Percentiles rank a stretch among this genome's conserved stretches.
phyloP scores from a whole-genome alignment of 2,113 vertebrate genomes.

The Mobula hypostoma region DNA sequence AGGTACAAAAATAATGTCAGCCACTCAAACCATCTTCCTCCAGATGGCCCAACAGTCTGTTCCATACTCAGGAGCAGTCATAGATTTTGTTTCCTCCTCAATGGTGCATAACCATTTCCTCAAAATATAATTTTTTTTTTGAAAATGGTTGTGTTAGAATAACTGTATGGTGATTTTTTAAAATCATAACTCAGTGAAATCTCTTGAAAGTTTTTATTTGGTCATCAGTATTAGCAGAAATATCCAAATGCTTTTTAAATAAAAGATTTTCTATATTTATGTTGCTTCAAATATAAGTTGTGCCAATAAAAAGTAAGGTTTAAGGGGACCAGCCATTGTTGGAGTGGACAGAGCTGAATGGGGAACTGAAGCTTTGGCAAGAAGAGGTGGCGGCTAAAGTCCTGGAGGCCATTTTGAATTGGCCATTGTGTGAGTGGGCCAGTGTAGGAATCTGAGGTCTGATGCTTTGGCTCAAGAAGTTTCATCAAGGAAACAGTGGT shows the following conservation, averaged over 20 bases:
- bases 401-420: too few relatives aligned
- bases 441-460: too few relatives aligned
- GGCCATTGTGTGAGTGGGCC: too few relatives aligned
- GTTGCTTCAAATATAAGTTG: background rate
- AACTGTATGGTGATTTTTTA: background rate
- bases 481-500: too few relatives aligned
- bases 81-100: background rate
- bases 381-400: too few relatives aligned
- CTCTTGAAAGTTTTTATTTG: conserved; percentile 1
- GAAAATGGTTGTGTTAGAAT: background rate
- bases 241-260: background rate
- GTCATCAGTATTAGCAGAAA: background rate
- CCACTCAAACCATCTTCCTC: background rate
- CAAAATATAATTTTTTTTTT: background rate
- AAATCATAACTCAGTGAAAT: background rate
- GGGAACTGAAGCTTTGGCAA: too few relatives aligned
- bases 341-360: too few relatives aligned
- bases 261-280: background rate
- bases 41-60: background rate
- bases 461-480: too few relatives aligned
- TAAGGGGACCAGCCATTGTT: too few relatives aligned
- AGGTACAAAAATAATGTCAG: background rate
- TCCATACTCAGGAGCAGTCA: background rate
- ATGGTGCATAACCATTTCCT: background rate
- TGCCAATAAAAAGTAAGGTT: too few relatives aligned